Evolutionary conservation across 1,140 invertebrate species (phyloP), one percentile per base, ranked within the genome.

Genomic region (Tenebrio molitor): DNA sequence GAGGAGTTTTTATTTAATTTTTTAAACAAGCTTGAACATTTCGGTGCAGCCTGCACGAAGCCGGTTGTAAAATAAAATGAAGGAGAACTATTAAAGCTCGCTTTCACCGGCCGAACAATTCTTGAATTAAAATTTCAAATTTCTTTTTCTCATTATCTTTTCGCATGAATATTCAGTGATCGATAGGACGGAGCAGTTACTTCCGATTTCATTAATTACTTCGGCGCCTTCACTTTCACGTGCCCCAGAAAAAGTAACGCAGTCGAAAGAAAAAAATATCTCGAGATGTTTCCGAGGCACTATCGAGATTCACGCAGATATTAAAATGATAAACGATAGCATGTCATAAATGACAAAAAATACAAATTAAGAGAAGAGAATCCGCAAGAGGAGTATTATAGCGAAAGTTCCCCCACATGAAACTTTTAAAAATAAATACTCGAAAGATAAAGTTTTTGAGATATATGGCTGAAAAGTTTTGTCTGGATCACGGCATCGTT

Each of bases 361-460:
- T 33, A 33, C 29, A 33, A 23, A 50, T 50, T 50, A 50, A 50
- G 44, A 21, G 15, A 50, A 50, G 19, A 50, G 17, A 50, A 50
- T 50, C 17, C 17, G 44, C 44, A 12, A 5, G 19, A 50, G 10
- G 44, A 23, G 23, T 50, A 50, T 50, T 50, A 23, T 19, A n/a
- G 44, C 15, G 3, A n/a, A 21, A 50, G 5, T 50, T 50, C 23
- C 19, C 44, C 10, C 23, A 50, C 44, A 21, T 21, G 12, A 50
- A 50, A 50, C 3, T 50, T 50, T 50, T 50, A 10, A 50, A 46
- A 50, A 50, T 50, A 50, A 50, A 50, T 50, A 50, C 44, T n/a
- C n/a, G n/a, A 21, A 50, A 21, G 44, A 50, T 50, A 50, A 50
- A 50, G 44, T 50, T 50, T 50, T 50, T 21, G 19, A 50, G 44